Conservation (phyloP, 2,888 invertebrate species). For the Hyppa rectilinea region DNA sequence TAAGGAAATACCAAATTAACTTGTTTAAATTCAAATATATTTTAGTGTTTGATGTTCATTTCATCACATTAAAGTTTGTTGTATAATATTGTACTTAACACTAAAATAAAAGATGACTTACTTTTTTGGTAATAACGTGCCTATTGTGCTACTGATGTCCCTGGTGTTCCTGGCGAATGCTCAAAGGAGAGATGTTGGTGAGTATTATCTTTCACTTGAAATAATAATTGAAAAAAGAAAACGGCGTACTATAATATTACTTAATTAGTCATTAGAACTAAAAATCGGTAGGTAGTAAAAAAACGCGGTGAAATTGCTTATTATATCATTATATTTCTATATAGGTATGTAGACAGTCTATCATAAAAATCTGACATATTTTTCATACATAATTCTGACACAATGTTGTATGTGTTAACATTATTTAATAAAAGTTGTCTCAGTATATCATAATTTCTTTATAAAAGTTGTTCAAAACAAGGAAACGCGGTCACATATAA, state of each 20-base stretch:
- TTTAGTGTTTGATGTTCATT: slow-evolving; percentile 27
- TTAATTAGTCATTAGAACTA: not conserved
- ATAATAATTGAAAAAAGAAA: slow-evolving; percentile 16
- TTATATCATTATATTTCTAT: not conserved
- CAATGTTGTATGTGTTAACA: slow-evolving; percentile 22
- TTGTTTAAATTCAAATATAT: slow-evolving; percentile 46
- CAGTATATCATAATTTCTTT: not conserved
- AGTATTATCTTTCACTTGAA: slow-evolving; percentile 65
- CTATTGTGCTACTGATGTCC: slow-evolving; percentile 84
- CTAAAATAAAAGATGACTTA: slow-evolving; percentile 77
- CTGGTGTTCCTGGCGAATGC: slow-evolving; percentile 85
- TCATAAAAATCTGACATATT: not conserved
- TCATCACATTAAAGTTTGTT: not conserved
- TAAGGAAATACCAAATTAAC: slow-evolving; percentile 9
- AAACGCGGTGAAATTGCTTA: not conserved
- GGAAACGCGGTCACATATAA: not conserved
- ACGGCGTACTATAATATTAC: not conserved
- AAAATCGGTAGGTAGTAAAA: not conserved
- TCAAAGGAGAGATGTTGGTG: slow-evolving; percentile 87
- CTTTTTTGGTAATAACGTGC: slow-evolving; percentile 79
- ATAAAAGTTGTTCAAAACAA: slow-evolving; percentile 2
- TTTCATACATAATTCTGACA: not conserved
- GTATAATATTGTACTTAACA: not conserved
- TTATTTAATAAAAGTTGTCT: not conserved
- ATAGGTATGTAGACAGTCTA: not conserved